phyloP scores from a whole-genome alignment of 2,113 vertebrate species.

The Perognathus longimembris region DNA sequence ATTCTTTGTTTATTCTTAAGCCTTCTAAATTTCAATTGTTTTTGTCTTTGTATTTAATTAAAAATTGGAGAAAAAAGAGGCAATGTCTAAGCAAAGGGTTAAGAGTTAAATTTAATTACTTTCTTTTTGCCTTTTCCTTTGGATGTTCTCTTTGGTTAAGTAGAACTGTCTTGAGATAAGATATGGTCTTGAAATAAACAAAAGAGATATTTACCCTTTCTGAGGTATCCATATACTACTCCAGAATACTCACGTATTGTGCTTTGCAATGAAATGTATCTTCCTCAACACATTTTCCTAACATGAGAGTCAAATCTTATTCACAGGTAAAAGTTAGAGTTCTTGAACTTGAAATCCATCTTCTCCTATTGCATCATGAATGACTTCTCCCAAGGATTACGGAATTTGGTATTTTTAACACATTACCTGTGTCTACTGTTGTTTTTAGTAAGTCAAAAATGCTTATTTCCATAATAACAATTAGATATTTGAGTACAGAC shows the following conservation, averaged over 20 bases:
- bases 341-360: not conserved
- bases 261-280: not conserved
- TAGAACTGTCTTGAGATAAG: slow-evolving; percentile 29
- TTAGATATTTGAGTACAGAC: slow-evolving; percentile 26
- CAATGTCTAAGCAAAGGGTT: not conserved
- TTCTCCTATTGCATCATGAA: not conserved
- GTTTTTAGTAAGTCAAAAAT: not conserved
- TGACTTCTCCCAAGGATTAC: not conserved
- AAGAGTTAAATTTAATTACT: not conserved
- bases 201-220: not conserved
- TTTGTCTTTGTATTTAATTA: not conserved
- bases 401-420: not conserved
- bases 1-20: not conserved
- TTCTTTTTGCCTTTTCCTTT: not conserved
- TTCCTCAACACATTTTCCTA: not conserved
- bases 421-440: not conserved
- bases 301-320: not conserved
- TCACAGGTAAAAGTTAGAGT: slow-evolving; percentile 9
- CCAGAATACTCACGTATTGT: not conserved
- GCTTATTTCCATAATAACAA: not conserved
- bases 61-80: not conserved
- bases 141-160: not conserved
- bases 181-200: slow-evolving; percentile 24
- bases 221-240: not conserved
- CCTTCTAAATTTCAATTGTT: not conserved